phyloP scores from a whole-genome alignment of 1,140 invertebrate genomes.

The Bicyclus anynana region DNA sequence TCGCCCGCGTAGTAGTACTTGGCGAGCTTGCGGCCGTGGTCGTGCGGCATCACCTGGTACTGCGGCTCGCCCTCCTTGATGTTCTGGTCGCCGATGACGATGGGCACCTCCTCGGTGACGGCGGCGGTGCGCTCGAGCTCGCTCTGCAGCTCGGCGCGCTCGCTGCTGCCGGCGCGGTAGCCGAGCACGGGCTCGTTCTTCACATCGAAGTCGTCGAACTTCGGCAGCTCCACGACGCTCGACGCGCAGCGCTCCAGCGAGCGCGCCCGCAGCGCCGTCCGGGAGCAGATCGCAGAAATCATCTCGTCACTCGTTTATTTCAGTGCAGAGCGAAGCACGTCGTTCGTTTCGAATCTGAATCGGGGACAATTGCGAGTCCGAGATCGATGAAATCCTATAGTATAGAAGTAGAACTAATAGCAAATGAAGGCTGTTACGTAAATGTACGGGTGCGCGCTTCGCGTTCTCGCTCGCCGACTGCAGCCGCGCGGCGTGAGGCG shows the following conservation, averaged over 20 bases:
- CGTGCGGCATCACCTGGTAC: slow-evolving; percentile 90
- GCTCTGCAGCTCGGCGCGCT: slow-evolving; percentile 86
- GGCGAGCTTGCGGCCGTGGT: slow-evolving; percentile 91
- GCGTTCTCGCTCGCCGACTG: background rate
- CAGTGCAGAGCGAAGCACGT: too few relatives aligned
- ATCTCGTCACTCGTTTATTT: slow-evolving; percentile 29
- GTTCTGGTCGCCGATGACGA: slow-evolving; percentile 94
- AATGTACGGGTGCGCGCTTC: slow-evolving; percentile 20
- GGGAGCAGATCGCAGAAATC: slow-evolving; percentile 42
- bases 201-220: slow-evolving; percentile 83
- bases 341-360: background rate
- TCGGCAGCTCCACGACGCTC: slow-evolving; percentile 80
- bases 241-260: slow-evolving; percentile 74
- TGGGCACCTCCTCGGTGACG: slow-evolving; percentile 90
- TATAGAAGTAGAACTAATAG: background rate
- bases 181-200: slow-evolving; percentile 89
- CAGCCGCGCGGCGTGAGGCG: background rate
- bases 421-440: slow-evolving; percentile 35
- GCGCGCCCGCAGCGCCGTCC: slow-evolving; percentile 31
- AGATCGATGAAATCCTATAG: background rate
- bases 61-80: slow-evolving; percentile 85
- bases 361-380: background rate
- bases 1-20: slow-evolving; percentile 94
- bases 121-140: slow-evolving; percentile 83
- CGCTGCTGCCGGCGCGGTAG: slow-evolving; percentile 90